Base-by-base conservation (phyloP, 2,113 vertebrate species). In the Lipophrys pholis region DNA sequence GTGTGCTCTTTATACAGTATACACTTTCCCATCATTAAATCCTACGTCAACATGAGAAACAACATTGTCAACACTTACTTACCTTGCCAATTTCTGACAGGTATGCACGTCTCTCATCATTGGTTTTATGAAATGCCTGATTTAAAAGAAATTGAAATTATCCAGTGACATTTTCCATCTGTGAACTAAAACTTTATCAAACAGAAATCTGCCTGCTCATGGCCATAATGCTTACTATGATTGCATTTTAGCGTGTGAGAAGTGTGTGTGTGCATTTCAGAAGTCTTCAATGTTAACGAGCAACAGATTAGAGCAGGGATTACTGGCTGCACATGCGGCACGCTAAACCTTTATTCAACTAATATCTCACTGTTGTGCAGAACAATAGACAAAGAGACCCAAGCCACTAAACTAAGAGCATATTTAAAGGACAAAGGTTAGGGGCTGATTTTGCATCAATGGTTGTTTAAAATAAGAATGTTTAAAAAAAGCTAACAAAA, bases 71-170 rank as follows among this genome's bases (percentile, higher is more conserved):
- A 17, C 5, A 9, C 84, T 93, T 92, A 9, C 84, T 93, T 92
- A 97, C 96, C 94, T 93, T 94, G 38, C 94, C 90, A 36, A 97
- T 95, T 91, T 96, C 94, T 7, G 93, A 88, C 48, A 96, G 82
- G 73, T 94, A 96, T 0, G 83, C 87, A 50, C 72, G 80, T 9
- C 85, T 81, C 80, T 97, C 94, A 56, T 92, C 92, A 35, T 94
- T 96, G 86, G 93, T 93, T 86, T 91, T 96, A 77, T 94, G 94
- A 82, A 96, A 96, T 16, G 93, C 94, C 96, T 97, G 60, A 57
- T 63, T 49, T 3, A 48, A 67, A 48, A 53, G 70, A 38, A 77
- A 70, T 85, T 41, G 83, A 8, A 57, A 15, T 16, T 35, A 3
- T 30, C 42, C 14, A 4, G 45, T 76, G n/a, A 76, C 21, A 61